Base-by-base conservation (phyloP, 2,888 invertebrate species). In the Lithophane semibrunnea region DNA sequence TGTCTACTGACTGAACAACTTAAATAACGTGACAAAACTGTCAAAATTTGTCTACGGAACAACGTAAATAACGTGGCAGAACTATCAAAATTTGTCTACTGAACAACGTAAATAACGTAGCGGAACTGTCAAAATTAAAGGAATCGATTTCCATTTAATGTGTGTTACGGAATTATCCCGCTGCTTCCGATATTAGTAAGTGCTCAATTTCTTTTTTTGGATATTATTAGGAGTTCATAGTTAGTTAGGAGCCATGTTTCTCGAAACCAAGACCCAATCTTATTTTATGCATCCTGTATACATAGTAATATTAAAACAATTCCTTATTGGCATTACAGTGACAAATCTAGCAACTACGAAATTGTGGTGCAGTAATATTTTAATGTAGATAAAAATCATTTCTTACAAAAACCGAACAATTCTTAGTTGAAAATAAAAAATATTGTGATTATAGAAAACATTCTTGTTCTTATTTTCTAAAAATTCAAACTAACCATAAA, bases 321-420 rank as follows among this genome's bases (percentile, higher is more conserved):
- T 86, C 87, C 84, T 78, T 85, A 75, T 82, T 83, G 84, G 83
- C 87, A 84, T 85, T 88, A 87, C 84, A 89, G 80, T 47, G 72
- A 80, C 66, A 77, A 73, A 74, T 83, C 77, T 86, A 86, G 73
- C 16, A 80, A 82, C 79, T 86, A 82, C 77, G 42, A 73, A 73
- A 71, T 77, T 71, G 1, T 13, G 49, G 42, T 79, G 75, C 77
- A 87, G 63, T 82, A 73, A 78, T 60, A 75, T 85, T 84, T 71
- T 58, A 84, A n/a, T 21, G 16, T 29, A 16, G 13, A 24, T 12
- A n/a, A 44, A n/a, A 42, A 24, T 10, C 0, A 52, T 63, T 24
- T n/a, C 5, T 16, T 3, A 10, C 21, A 60, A 21, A 24, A 5
- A 8, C 13, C 21, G 4, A 4, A 24, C 1, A 13, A 18, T 24